Percentiles rank a stretch among this genome's conserved stretches.
Conservation (phyloP, 2,113 vertebrate species). For the Equus przewalskii region DNA sequence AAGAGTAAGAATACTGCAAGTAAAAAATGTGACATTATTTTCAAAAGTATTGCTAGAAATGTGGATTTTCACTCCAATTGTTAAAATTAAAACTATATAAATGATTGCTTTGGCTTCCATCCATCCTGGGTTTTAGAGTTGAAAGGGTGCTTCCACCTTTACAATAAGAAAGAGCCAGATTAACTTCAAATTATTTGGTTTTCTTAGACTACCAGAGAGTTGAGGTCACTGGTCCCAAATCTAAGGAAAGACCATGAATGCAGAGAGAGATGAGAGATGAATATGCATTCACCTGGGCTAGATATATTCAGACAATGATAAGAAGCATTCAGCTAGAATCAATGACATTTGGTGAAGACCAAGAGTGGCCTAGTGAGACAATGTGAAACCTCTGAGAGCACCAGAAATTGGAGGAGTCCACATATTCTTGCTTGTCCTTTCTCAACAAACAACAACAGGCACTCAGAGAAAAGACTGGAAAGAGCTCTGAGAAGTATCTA, state of each 20-base stretch:
- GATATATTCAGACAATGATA: neutral
- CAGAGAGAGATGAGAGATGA: neutral
- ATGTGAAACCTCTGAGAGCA: neutral
- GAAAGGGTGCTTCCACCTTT: neutral
- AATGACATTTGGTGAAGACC: neutral
- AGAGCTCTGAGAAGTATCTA: neutral
- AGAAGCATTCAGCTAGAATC: neutral
- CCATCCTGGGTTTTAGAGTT: neutral
- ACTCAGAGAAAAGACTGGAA: neutral
- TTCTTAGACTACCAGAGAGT: neutral
- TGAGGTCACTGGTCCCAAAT: neutral
- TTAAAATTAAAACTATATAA: slow-evolving; percentile 34
- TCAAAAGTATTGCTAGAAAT: neutral
- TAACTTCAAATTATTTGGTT: slow-evolving; percentile 15
- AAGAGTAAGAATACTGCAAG: neutral
- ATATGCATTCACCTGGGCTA: neutral
- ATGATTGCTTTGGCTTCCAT: neutral
- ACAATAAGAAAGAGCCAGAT: neutral
- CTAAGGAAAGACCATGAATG: neutral
- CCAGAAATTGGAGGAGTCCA: neutral
- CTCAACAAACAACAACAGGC: neutral
- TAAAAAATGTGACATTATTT: neutral
- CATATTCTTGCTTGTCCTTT: neutral
- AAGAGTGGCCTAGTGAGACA: neutral
- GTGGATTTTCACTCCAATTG: neutral